Base-by-base conservation (phyloP, 2,888 invertebrate genomes). In the Meiosimyza decipiens region DNA sequence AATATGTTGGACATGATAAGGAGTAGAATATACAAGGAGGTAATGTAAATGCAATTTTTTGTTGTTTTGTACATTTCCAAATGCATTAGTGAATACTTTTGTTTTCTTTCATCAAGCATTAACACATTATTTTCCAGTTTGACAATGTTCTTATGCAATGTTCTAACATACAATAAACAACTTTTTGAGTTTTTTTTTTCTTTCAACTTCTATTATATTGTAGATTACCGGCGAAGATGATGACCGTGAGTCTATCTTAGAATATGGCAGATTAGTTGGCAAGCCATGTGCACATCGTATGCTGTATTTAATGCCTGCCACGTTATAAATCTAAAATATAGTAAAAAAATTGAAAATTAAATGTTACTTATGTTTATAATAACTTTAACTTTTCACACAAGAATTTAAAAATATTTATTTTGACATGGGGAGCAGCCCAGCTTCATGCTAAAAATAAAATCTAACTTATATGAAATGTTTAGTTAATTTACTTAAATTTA, bases 231-330 rank as follows among this genome's bases (percentile, higher is more conserved):
- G 80, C 50, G 76, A 77, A 6, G 73, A 73, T 22, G 75, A 70
- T 57, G 80, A 82, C 64, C 79, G 79, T 4, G 79, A 82, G 50
- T 74, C 73, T 50, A 81, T 87, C 73, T 52, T 85, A 54, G 85
- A 87, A 74, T 87, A 87, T 72, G 80, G 85, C 62, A 78, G 81
- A 71, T 77, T 87, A 52, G 86, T 86, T 28, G 87, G 87, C 9
- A 85, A 81, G 75, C 76, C 77, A 4, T 84, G 85, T 76, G 86
- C 87, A 5, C 82, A 80, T 69, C 83, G 86, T 40, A 86, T 87
- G 83, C 77, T 85, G 1, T 86, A 80, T 74, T 73, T 69, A 40
- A 4, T 40, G 9, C 9, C 40, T 40, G 40, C 40, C 40, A 40
- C 40, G 9, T 9, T 9, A 7, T 6, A 40, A 40, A 40, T 7